These are phyloP conservation scores for Sesamia inferens DNA, from an alignment of 2,888 invertebrate species.

Conservation along the genomic window DNA sequence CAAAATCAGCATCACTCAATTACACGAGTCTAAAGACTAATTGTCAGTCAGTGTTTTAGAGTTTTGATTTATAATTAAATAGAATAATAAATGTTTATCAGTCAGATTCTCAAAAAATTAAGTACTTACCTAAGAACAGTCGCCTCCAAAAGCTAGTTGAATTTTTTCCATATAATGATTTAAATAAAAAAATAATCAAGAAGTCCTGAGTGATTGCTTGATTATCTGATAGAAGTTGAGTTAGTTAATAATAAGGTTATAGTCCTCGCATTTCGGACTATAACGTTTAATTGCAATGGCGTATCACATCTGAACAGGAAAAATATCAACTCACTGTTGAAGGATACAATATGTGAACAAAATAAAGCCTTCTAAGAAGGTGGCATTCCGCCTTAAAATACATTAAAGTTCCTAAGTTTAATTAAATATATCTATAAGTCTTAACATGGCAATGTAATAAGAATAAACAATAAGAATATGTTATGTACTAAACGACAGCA, in stretches of 20 bases:
- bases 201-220: too few relatives aligned
- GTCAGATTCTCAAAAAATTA: conserved; percentile 14
- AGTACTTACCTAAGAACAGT: not conserved
- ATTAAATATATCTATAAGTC: conserved; percentile 1
- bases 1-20: not conserved
- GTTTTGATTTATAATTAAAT: not conserved
- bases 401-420: not conserved
- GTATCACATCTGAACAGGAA: not conserved
- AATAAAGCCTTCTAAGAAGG: not conserved
- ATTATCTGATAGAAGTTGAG: not conserved
- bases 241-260: not conserved
- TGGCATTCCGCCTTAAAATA: not conserved
- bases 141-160: not conserved
- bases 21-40: not conserved
- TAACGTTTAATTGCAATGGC: not conserved
- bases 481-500: not conserved
- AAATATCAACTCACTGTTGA: not conserved
- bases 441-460: conserved; percentile 26
- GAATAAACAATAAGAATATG: not conserved
- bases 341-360: not conserved
- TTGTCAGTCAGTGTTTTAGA: not conserved
- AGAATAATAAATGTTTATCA: conserved; percentile 8
- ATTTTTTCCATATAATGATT: too few relatives aligned
- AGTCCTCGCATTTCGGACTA: not conserved
- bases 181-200: too few relatives aligned